Percentiles rank a stretch among this genome's conserved stretches.
Conservation (phyloP, 2,888 invertebrate genomes). For the Sturmia bella region DNA sequence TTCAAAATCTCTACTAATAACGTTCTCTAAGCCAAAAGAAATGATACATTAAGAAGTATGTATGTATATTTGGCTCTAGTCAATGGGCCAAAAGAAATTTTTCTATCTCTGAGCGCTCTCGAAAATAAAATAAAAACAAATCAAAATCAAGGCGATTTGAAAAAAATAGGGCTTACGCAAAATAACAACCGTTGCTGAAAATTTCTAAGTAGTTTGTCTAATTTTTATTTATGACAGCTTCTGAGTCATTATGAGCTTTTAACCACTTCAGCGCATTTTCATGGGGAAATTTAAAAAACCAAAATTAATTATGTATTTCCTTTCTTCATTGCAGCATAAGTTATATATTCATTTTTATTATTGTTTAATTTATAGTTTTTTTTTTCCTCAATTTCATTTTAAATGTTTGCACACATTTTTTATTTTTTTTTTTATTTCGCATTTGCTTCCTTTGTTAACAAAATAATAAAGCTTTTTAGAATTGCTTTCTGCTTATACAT, state of each 20-base stretch:
- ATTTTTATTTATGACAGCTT: slow-evolving; percentile 16
- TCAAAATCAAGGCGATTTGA: background rate
- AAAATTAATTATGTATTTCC: slow-evolving; percentile 16
- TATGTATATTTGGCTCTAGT: slow-evolving; percentile 1
- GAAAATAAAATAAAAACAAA: slow-evolving; percentile 48
- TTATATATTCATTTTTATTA: slow-evolving; percentile 8
- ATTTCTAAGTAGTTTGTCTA: slow-evolving; percentile 28
- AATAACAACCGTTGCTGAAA: slow-evolving; percentile 6
- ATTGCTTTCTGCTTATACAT: slow-evolving; percentile 1
- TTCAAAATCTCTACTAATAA: slow-evolving; percentile 17
- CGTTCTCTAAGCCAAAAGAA: slow-evolving; percentile 2
- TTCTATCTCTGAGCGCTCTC: slow-evolving; percentile 62
- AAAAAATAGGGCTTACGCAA: background rate
- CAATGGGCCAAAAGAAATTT: slow-evolving; percentile 18
- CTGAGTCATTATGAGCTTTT: slow-evolving; percentile 35
- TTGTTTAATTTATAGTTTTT: slow-evolving; percentile 40
- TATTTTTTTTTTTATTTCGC: slow-evolving; percentile 2
- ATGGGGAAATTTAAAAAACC: slow-evolving; percentile 12
- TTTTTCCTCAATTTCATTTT: background rate
- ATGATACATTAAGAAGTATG: background rate
- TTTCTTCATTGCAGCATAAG: slow-evolving; percentile 20
- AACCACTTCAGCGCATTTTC: slow-evolving; percentile 21
- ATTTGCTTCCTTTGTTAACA: slow-evolving; percentile 22
- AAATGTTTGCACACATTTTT: slow-evolving; percentile 32
- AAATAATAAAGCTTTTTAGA: slow-evolving; percentile 10